These are phyloP conservation scores for Clunio marinus DNA, from an alignment of 2,888 invertebrate species.

Conservation along the genomic window DNA sequence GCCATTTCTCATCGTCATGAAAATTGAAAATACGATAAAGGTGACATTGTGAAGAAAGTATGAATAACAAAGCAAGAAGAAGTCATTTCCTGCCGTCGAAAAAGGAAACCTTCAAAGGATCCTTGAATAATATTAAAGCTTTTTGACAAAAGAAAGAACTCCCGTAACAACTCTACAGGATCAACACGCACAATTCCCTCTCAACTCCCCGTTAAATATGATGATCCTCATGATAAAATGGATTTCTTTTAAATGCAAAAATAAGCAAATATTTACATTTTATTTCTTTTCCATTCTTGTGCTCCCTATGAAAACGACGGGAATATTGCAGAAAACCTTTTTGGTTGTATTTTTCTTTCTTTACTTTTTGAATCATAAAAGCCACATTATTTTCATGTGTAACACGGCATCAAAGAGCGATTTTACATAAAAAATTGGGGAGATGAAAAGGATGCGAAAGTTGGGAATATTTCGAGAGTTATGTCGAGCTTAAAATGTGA, in stretches of 20 bases:
- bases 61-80: not conserved
- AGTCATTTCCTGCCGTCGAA: constrained; percentile 14
- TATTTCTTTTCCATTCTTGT: constrained; percentile 11
- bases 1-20: constrained; percentile 15
- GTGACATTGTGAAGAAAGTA: constrained; percentile 13
- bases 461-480: too few relatives aligned
- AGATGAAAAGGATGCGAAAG: too few relatives aligned
- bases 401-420: constrained; percentile 27
- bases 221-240: constrained; percentile 36
- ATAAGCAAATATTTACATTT: constrained; percentile 38
- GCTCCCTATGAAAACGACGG: not conserved
- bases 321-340: not conserved
- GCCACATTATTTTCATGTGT: constrained; percentile 33
- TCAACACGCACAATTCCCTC: constrained; percentile 34
- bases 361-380: constrained; percentile 26
- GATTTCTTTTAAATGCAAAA: constrained; percentile 35
- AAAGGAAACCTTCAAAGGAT: constrained; percentile 14
- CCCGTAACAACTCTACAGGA: constrained; percentile 26
- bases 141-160: not conserved
- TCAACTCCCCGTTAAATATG: constrained; percentile 22
- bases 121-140: not conserved
- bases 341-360: too few relatives aligned
- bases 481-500: too few relatives aligned
- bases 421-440: not conserved
- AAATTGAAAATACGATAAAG: constrained; percentile 23